Conservation (phyloP, 2,797 vertebrate genomes). For the Melanogrammus aeglefinus region DNA sequence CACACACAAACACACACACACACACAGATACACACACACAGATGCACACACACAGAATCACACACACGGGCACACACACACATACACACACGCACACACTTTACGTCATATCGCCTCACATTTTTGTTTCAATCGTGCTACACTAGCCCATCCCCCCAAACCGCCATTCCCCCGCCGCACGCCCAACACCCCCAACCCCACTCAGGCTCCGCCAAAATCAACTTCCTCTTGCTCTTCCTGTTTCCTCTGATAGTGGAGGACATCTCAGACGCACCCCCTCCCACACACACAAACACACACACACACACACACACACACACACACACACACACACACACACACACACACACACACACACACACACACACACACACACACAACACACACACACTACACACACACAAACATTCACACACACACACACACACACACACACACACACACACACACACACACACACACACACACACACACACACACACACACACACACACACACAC, state of each 20-base stretch:
- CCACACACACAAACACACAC: not conserved
- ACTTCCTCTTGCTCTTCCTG: not conserved
- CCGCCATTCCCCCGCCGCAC: no score
- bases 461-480: no score
- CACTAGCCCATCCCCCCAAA: not conserved
- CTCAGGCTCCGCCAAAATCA: not conserved
- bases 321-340: not conserved
- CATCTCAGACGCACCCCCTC: not conserved
- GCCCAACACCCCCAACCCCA: not conserved
- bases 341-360: no score
- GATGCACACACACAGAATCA: slow-evolving; percentile 12
- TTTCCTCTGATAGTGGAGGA: not conserved
- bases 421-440: no score
- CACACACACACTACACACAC: no score
- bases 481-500: not conserved
- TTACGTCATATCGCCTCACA: not conserved
- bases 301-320: not conserved
- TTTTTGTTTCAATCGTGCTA: slow-evolving; percentile 4
- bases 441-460: no score
- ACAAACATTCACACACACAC: not conserved
- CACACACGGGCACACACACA: slow-evolving; percentile 11
- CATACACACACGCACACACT: slow-evolving; percentile 1
- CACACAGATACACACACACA: slow-evolving; percentile 14
- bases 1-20: not conserved
- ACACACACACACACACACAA: no score